These are phyloP conservation scores for Anorthoa munda DNA, from an alignment of 2,888 invertebrate species.

Conservation along the genomic window DNA sequence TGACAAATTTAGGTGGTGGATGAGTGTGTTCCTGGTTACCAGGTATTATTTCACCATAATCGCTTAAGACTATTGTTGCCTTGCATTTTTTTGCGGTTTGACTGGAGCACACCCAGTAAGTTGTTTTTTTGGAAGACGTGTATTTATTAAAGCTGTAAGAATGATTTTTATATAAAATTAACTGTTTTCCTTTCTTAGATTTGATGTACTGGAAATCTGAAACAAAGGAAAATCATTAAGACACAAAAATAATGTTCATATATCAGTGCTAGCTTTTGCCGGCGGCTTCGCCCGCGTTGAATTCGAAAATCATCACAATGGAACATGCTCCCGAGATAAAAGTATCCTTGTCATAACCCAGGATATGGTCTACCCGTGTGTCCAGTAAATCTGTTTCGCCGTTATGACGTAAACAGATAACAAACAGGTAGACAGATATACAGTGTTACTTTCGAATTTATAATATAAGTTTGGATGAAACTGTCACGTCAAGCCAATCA, in stretches of 20 bases:
- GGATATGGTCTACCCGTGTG: no score
- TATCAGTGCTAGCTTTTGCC: not conserved
- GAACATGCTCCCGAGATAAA: no score
- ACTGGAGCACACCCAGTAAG: conserved; percentile 21
- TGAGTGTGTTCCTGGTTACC: conserved; percentile 20
- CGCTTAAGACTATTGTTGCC: conserved; percentile 28
- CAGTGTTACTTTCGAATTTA: no score
- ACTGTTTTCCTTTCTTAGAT: conserved; percentile 13
- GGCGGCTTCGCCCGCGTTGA: no score
- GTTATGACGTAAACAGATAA: no score
- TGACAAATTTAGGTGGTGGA: conserved; percentile 23
- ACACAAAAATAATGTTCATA: not conserved
- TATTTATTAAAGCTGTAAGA: conserved; percentile 15
- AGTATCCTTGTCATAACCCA: no score
- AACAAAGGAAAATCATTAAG: conserved; percentile 3
- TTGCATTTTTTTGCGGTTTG: conserved; percentile 28
- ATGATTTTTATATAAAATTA: conserved; percentile 18
- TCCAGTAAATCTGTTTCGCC: no score
- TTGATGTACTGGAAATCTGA: conserved; percentile 23
- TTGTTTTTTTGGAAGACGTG: not conserved
- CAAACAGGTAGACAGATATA: no score
- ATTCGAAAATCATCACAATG: no score
- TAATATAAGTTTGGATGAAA: no score
- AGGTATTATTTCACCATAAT: conserved; percentile 7
- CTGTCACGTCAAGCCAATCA: no score